Evolutionary conservation across 2,888 invertebrate genomes (phyloP), one percentile per base, ranked within the genome.

Genomic region (Lycophotia porphyrea): DNA sequence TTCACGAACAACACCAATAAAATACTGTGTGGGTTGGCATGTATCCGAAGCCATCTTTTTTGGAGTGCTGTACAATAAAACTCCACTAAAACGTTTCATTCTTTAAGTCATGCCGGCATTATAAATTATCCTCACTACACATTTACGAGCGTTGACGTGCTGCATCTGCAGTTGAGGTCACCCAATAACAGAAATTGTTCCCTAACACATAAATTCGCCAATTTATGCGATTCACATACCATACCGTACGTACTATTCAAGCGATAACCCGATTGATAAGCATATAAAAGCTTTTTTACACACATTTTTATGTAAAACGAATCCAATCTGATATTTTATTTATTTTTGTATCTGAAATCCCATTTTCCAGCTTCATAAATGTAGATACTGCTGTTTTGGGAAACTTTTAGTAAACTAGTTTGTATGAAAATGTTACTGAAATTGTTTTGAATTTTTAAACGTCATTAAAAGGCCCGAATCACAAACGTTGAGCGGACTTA

Each of bases 361-460:
- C 60, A 60, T 60, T 81, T 79, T 34, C 34, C 70, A 58, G 31
- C 18, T 63, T 31, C 15, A 70, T 70, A 44, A 66, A 52, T 49
- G 44, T 67, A 58, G 34, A 71, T 65, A 47, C 34, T 49, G 49
- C 7, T 79, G n/a, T 65, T 61, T 69, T 65, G 34, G 15, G n/a
- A 55, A 67, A 76, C 61, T 63, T 84, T 80, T 63, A 71, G 44
- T 70, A 52, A 72, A 64, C 82, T 76, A 76, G 82, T 84, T 64
- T 63, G 65, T 61, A 58, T 70, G 69, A 69, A 84, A 72, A 80
- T 55, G 75, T 47, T 44, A 58, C 58, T 27, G 61, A 72, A 73
- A 77, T 73, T 73, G 81, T 68, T 84, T 70, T 82, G 84, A 83
- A 81, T 84, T 69, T 83, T 84, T 65, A 84, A 66, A 55, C 18